Base-by-base conservation (phyloP, 2,888 invertebrate genomes). In the Diogma glabrata region DNA sequence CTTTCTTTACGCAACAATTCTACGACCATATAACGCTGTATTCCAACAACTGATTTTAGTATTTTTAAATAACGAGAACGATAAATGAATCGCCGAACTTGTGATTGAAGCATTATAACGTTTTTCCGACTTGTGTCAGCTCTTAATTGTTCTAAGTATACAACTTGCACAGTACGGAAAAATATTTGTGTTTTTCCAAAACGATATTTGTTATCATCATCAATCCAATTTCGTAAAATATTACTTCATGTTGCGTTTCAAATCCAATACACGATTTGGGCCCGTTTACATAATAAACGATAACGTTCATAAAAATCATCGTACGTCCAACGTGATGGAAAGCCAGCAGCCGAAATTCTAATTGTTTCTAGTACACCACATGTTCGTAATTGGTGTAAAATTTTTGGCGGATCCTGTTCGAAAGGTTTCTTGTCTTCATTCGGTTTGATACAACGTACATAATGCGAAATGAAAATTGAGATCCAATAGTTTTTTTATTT, bases 151-250 rank as follows among this genome's bases (percentile, higher is more conserved):
- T 99, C 99, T 58, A 99, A 67, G 65, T 90, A 94, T 0, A 97
- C 99, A 50, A 96, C 93, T 75, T 99, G 97, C 0, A 97, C 99
- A 16, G 97, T 95, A 19, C 97, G 79, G 73, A 99, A 97, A 69
- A 99, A 95, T 57, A 99, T 94, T 72, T 99, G 99, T 0, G 91
- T 89, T 60, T 91, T 91, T n/a, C 99, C 99, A 64, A 96, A 93
- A 60, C 95, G 89, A 67, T 87, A 97, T 65, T 92, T 91, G 62
- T 95, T 94, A 1, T 81, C 79, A 59, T 90, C 87, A 65, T 84
- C 78, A 43, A 94, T 84, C 61, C 89, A 82, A 57, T 82, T 79
- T 2, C 74, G 70, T 12, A 97, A 73, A 59, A 95, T 87, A 51
- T 78, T 81, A 52, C 81, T 77, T 67, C 93, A 90, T 0, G 94